Conservation (phyloP, 2,797 vertebrate species). For the Neopelma chrysocephalum region DNA sequence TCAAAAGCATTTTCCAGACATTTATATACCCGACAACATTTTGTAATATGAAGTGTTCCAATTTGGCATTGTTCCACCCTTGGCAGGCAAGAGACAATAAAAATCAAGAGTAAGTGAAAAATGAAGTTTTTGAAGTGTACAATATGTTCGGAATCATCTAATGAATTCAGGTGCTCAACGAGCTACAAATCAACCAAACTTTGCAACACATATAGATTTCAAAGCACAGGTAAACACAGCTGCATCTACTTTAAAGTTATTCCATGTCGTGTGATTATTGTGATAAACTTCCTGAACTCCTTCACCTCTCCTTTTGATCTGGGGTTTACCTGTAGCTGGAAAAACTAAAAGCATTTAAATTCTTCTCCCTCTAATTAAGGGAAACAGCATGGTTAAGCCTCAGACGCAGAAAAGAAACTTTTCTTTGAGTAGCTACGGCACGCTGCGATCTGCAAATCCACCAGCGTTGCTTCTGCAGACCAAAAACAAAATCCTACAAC, state of each 20-base stretch:
- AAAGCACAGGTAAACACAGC: conserved; percentile 40
- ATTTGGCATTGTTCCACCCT: conserved; percentile 36
- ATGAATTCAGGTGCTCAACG: conserved; percentile 34
- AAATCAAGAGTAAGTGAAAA: conserved; percentile 32
- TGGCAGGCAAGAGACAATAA: conserved; percentile 26
- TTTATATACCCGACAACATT: conserved; percentile 6
- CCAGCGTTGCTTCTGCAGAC: background rate
- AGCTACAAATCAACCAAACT: conserved; percentile 1
- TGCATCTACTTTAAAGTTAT: conserved; percentile 25
- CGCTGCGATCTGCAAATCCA: background rate
- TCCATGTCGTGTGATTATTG: background rate
- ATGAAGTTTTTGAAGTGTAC: conserved; percentile 14
- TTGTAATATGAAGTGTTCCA: conserved; percentile 10
- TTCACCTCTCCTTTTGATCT: background rate
- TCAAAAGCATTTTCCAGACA: background rate
- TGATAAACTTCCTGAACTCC: background rate
- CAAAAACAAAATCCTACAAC: conserved; percentile 10
- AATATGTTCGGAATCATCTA: conserved; percentile 14
- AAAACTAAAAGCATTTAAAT: conserved; percentile 13
- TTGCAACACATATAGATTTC: background rate
- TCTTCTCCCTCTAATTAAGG: conserved; percentile 34
- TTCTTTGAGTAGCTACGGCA: background rate
- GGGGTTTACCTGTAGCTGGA: background rate
- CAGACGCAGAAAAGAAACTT: background rate
- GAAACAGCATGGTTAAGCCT: background rate